Evolutionary conservation across 2,113 vertebrate species (phyloP).

Genomic region (Oreotragus oreotragus): DNA sequence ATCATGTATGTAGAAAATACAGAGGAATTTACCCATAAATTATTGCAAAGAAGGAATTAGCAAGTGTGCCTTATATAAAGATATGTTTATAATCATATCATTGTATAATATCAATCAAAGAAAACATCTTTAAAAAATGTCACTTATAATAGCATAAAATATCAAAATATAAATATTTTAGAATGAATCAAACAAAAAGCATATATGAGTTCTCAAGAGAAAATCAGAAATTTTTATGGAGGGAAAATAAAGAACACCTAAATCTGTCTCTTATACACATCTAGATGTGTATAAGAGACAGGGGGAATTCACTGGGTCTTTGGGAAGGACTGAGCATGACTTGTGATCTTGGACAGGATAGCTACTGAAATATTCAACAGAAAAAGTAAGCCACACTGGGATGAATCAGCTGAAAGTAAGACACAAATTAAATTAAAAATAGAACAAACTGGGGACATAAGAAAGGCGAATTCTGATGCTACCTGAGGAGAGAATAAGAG

Average conservation of each 20-base stretch:
- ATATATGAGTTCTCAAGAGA: neutral
- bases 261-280: too few relatives aligned
- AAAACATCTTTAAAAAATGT: neutral
- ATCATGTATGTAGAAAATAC: neutral
- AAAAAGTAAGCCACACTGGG: neutral
- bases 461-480: neutral
- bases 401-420: neutral
- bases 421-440: neutral
- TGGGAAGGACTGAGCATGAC: neutral
- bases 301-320: neutral
- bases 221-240: neutral
- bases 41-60: neutral
- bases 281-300: too few relatives aligned
- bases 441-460: neutral
- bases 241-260: neutral
- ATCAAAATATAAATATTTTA: neutral
- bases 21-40: neutral
- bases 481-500: neutral
- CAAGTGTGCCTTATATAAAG: neutral
- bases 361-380: neutral
- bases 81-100: too few relatives aligned
- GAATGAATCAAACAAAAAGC: neutral
- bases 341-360: neutral
- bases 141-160: neutral
- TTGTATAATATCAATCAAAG: neutral